Evolutionary conservation across 1,140 invertebrate genomes (phyloP).

Genomic region (Rhopalosiphum maidis): DNA sequence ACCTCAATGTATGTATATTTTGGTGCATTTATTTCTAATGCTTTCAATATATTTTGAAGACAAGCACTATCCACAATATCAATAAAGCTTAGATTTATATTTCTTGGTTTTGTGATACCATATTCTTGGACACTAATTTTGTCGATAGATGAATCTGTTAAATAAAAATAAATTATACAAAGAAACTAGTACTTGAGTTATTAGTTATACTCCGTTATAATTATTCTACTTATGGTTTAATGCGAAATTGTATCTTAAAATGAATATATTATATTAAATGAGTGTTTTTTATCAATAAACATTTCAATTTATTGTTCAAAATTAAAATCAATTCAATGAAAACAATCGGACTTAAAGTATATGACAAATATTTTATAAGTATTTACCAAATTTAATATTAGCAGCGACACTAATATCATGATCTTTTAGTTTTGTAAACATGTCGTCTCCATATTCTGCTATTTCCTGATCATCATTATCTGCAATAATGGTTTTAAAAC

Average conservation of each 20-base stretch:
- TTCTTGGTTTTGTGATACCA: background rate
- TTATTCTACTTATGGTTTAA: background rate
- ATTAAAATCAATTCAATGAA: background rate
- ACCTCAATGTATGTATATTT: slow-evolving; percentile 7
- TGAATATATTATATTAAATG: background rate
- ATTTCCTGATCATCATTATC: background rate
- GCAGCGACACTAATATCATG: background rate
- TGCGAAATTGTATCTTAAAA: background rate
- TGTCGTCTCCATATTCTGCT: background rate
- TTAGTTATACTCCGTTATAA: background rate
- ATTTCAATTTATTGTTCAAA: background rate
- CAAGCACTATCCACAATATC: background rate
- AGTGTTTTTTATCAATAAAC: background rate
- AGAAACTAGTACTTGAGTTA: background rate
- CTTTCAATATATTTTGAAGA: background rate
- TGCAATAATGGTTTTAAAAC: background rate
- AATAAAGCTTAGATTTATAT: background rate
- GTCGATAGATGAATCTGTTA: background rate
- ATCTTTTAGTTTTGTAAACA: slow-evolving; percentile 19
- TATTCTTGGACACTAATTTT: background rate
- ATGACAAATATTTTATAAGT: background rate
- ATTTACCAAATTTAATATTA: background rate
- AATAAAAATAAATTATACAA: background rate
- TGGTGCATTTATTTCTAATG: background rate
- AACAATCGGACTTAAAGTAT: background rate